phyloP scores from a whole-genome alignment of 2,113 vertebrate genomes.

The Ameiurus melas region DNA sequence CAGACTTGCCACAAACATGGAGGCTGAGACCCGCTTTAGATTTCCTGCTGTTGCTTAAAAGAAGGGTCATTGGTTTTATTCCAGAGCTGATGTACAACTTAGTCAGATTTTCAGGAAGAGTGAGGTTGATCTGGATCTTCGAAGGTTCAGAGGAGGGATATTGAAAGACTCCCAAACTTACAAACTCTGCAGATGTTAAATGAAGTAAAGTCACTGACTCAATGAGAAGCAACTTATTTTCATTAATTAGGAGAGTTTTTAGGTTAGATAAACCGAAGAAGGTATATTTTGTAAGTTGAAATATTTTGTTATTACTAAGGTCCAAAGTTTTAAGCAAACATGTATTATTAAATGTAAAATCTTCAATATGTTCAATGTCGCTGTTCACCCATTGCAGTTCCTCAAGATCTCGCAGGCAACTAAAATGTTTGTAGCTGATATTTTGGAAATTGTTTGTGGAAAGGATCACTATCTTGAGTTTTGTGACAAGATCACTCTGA shows the following conservation, averaged over 20 bases:
- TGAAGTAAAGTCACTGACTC: conserved; percentile 14
- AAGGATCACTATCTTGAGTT: neutral
- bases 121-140: conserved; percentile 25
- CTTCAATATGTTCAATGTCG: conserved; percentile 8
- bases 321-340: too few relatives aligned
- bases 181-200: conserved; percentile 9
- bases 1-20: conserved; percentile 17
- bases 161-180: conserved; percentile 13
- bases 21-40: neutral
- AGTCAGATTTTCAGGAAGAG: conserved; percentile 22
- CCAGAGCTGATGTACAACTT: conserved; percentile 30
- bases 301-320: too few relatives aligned
- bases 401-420: conserved; percentile 24
- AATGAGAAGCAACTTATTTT: neutral
- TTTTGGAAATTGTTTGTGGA: neutral
- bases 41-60: conserved; percentile 6
- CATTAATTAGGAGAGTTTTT: too few relatives aligned
- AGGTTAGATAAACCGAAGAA: too few relatives aligned
- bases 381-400: neutral
- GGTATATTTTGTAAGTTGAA: too few relatives aligned
- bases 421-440: neutral
- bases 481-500: neutral
- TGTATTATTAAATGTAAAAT: conserved; percentile 45
- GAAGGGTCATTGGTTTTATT: conserved; percentile 23
- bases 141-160: neutral